Evolutionary conservation across 2,797 vertebrate genomes (phyloP), one percentile per base, ranked within the genome.

Genomic region (Rhinogobio ventralis): DNA sequence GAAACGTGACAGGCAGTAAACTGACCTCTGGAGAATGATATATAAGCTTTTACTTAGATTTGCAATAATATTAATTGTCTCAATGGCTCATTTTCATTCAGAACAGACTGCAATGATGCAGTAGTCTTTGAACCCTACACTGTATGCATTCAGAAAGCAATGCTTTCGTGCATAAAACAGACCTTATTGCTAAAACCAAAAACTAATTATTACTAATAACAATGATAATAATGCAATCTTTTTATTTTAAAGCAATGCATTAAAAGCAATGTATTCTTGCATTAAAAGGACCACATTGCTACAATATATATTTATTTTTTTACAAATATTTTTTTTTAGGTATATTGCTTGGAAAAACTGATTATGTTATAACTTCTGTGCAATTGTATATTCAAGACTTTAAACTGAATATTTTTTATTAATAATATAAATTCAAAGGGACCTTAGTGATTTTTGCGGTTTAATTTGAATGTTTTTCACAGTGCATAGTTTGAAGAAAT

Each of bases 61-160:
- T 28, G n/a, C 14, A 53, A 84, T 84, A 33, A 77, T 30, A 67
- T 30, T 45, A 68, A 83, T 45, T 57, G 73, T 45, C 17, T 75
- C 7, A 55, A 4, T 57, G 62, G 72, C 82, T 53, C 73, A 51
- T 57, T 68, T 68, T 46, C 71, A 75, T 66, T 53, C 72, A 57
- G 33, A 57, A n/a, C 46, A 66, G 62, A 45, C 72, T 68, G 46
- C 73, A 55, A 25, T 1, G 60, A 67, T 20, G 45, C 72, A 49
- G 42, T 62, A 30, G 55, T 57, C 33, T 19, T 42, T 39, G 9
- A 57, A 42, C 13, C 73, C 33, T 57, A 9, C 33, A 57, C 55
- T 39, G 51, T 13, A 39, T 15, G 7, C 13, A 25, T 25, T 39
- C 57, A 14, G 7, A 76, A 39, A 39, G 30, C 7, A 53, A 53